Evolutionary conservation across 2,797 vertebrate species (phyloP), one percentile per base, ranked within the genome.

Genomic region (Leptoclinus maculatus): DNA sequence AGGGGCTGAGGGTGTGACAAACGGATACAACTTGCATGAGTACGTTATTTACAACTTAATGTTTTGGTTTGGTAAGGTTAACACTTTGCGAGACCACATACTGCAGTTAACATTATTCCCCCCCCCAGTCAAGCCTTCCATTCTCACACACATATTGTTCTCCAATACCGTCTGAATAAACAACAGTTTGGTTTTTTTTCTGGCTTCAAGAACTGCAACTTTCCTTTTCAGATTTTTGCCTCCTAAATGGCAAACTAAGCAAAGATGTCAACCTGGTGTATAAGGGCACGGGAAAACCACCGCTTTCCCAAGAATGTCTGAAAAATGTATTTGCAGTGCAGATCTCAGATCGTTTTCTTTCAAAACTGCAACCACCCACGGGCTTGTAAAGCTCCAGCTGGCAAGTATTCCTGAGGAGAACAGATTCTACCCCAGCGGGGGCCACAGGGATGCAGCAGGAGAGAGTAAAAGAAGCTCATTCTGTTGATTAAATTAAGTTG

Each of bases 401-500:
- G 94, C 91, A 91, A 85, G 89, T 82, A 86, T 90, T 91, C 89
- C 90, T 90, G 90, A 92, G 70, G 89, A 94, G 91, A 94, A 93
- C 92, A 93, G 92, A 93, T 93, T 94, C 94, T 93, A 72, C 90
- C 90, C 83, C 88, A 92, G 93, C 93, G 92, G 92, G 92, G 91
- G 90, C 90, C 92, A 93, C 69, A 89, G 92, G 89, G 89, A 91
- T 89, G 85, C 83, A 82, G 89, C 81, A 71, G 87, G 86, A 92
- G 88, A 91, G 88, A 92, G 91, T 91, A 92, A 93, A 88, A 93
- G 87, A 90, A 93, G 90, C 84, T 91, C 83, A 79, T 92, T 92
- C 88, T 92, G 91, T 93, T 94, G 92, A 94, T 94, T 93, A 90
- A 90, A 94, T 93, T 92, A 88, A 89, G 91, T 93, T 93, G 92